Percentiles rank a stretch among this genome's conserved stretches.
Evolutionary conservation across 1,140 invertebrate species (phyloP).

Genomic region (Sweltsa coloradensis): DNA sequence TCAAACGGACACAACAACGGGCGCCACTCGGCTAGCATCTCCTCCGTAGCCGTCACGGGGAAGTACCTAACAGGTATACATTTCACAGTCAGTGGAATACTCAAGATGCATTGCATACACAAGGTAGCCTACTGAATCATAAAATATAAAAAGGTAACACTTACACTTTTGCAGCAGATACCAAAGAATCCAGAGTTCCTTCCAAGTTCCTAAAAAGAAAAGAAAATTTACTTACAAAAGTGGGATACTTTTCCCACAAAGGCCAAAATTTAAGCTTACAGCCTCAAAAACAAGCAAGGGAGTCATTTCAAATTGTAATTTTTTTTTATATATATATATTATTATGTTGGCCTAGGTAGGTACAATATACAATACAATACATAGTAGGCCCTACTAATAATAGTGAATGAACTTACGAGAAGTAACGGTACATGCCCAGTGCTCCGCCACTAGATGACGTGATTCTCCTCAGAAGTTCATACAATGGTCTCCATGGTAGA

Average conservation of each 20-base stretch:
- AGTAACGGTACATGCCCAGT: conserved; percentile 49
- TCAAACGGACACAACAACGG: conserved; percentile 65
- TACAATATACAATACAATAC: conserved; percentile 2
- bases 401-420: conserved; percentile 37
- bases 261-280: too few species aligned
- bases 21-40: conserved; percentile 75
- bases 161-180: conserved; percentile 23
- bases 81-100: too few species aligned
- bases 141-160: conserved; percentile 9
- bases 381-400: conserved; percentile 1
- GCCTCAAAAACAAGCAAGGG: neutral
- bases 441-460: conserved; percentile 37
- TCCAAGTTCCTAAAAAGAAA: conserved; percentile 18
- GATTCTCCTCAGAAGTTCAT: conserved; percentile 44
- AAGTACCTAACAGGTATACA: conserved; percentile 48
- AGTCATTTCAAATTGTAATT: neutral
- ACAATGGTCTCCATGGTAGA: conserved; percentile 78
- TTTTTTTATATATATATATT: too few species aligned
- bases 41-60: conserved; percentile 57
- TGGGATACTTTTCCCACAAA: too few species aligned
- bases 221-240: too few species aligned
- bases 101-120: too few species aligned
- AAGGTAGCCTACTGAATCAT: neutral
- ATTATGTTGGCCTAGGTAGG: neutral
- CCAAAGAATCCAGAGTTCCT: conserved; percentile 22